A percentile compares a stretch with the other conserved stretches of the same genome.
These are phyloP conservation scores for Craseonycteris thonglongyai DNA, from an alignment of 2,113 vertebrate species.

Conservation along the genomic window DNA sequence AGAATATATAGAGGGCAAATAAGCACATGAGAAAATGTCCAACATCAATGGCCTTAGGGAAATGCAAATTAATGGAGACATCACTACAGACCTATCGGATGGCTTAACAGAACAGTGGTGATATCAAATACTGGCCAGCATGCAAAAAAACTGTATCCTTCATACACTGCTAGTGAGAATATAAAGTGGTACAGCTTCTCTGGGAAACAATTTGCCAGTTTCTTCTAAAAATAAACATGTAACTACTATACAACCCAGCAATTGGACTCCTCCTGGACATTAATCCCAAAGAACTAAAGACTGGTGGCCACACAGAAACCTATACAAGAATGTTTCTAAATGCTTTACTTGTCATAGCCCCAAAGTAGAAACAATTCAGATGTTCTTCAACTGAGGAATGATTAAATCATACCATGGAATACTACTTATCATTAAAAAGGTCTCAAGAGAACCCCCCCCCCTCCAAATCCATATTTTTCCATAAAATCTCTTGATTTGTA, in stretches of 20 bases:
- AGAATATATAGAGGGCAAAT: neutral
- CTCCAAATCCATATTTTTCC: neutral
- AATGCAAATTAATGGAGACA: neutral
- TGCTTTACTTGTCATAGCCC: neutral
- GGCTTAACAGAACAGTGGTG: neutral
- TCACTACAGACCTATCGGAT: neutral
- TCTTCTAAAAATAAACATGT: neutral
- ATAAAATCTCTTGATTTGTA: slow-evolving; percentile 8
- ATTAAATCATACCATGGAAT: neutral
- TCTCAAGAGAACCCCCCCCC: neutral
- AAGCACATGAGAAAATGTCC: neutral
- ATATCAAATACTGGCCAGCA: neutral
- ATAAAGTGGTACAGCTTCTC: neutral
- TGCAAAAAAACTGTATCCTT: neutral
- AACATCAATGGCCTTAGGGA: neutral
- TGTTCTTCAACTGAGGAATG: neutral
- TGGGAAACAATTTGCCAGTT: neutral
- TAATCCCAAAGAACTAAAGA: neutral
- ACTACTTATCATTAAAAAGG: neutral
- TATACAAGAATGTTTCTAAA: neutral
- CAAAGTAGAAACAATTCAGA: neutral
- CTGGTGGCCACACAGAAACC: neutral
- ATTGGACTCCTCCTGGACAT: neutral
- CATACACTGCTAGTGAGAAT: neutral
- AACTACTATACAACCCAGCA: neutral